These are phyloP conservation scores for Latrodectus hesperus DNA, from an alignment of 2,888 invertebrate genomes.

Conservation along the genomic window DNA sequence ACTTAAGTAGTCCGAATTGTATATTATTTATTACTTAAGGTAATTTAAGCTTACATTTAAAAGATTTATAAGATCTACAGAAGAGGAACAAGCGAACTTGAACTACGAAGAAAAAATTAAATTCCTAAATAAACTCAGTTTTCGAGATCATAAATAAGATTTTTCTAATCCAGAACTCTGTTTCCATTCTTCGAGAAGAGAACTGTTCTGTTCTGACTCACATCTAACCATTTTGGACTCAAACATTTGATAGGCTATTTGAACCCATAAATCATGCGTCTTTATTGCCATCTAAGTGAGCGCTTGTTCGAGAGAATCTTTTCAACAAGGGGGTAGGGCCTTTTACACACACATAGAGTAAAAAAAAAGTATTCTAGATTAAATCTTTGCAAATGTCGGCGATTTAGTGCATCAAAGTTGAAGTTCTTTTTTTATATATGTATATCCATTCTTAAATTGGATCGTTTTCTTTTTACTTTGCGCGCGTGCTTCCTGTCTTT, in stretches of 20 bases:
- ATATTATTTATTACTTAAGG: background rate
- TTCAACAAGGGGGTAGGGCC: conserved; percentile 15
- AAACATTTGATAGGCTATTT: conserved; percentile 50
- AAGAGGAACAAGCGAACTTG: too few relatives aligned
- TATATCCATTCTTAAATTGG: too few relatives aligned
- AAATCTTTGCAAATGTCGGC: conserved; percentile 3
- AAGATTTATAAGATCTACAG: background rate
- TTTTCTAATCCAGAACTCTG: background rate
- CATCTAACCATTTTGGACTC: background rate
- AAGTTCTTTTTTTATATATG: too few relatives aligned
- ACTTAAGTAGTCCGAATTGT: too few relatives aligned
- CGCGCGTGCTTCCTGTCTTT: background rate
- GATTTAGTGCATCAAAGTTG: background rate
- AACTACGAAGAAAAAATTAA: background rate
- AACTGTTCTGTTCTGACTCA: conserved; percentile 10
- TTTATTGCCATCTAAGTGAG: conserved; percentile 46
- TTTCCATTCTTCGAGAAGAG: background rate
- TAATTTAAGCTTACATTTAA: background rate
- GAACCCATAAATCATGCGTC: conserved; percentile 44
- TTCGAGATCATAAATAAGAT: conserved; percentile 37
- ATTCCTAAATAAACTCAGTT: conserved; percentile 1
- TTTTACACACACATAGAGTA: background rate
- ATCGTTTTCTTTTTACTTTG: background rate
- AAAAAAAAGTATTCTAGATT: background rate
- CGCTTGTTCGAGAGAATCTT: background rate